Base-by-base conservation (phyloP, 2,888 invertebrate genomes). In the Watsonalla cultraria region DNA sequence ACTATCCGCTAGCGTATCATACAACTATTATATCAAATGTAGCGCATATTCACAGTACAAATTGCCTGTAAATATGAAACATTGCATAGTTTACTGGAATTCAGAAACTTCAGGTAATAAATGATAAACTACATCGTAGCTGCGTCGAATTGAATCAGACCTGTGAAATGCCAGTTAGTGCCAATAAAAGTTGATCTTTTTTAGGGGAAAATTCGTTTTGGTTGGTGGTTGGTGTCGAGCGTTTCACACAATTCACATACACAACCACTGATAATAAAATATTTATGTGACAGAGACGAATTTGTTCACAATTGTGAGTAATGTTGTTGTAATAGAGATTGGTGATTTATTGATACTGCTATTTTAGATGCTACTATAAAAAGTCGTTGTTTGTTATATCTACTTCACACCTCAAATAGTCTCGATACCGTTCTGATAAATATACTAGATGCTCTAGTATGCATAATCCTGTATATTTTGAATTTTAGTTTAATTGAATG, bases 151-250 rank as follows among this genome's bases (percentile, higher is more conserved):
- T 37, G 37, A 8, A 37, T 37, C 45, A 51, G 46, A 51, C 51
- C 34, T 13, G 51, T 51, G 46, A 45, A 45, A 51, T 51, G 45
- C 14, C 51, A 42, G 46, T 51, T 51, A 51, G 51, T 51, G 15
- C 34, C 51, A 51, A 51, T 51, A 51, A 51, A 51, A 51, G 46
- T 46, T 51, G 46, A 51, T 46, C 42, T 11, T 42, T 42, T 11
- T 42, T 11, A 11, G 42, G 9, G 9, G 11, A 2, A 11, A 42
- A 42, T 11, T 11, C 11, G 11, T 11, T 46, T 46, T 46, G 51
- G 35, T 45, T 51, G 45, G 46, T 46, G 51, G 51, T 51, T 33
- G 45, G 45, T 46, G 37, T 45, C 35, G 8, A 42, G 2, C 42
- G 42, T 37, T 42, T 42, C 42, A 42, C 11, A 11, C 11, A 42